A percentile compares a stretch with the other conserved stretches of the same genome.
Conservation (phyloP, 1,140 invertebrate genomes). For the Aethina tumida region DNA sequence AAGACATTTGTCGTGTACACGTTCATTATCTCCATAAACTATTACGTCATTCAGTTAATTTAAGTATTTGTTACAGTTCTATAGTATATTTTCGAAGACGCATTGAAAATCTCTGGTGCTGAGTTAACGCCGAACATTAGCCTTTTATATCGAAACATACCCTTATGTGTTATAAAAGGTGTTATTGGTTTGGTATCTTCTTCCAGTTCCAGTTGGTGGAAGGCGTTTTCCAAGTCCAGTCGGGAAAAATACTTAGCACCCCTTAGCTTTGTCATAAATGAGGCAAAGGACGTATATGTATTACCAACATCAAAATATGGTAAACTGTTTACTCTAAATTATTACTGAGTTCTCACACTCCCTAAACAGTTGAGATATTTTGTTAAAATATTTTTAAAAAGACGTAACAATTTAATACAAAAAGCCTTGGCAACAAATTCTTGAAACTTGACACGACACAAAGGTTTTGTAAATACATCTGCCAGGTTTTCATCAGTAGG, state of each 20-base stretch:
- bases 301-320: too few relatives aligned
- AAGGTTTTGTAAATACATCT: too few relatives aligned
- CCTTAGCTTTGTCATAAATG: conserved; percentile 15
- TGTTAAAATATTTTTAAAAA: too few relatives aligned
- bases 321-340: too few relatives aligned
- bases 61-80: conserved; percentile 6
- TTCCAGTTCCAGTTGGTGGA: conserved; percentile 13
- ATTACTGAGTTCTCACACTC: too few relatives aligned
- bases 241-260: conserved; percentile 14
- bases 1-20: conserved; percentile 8
- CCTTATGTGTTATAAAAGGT: conserved; percentile 31
- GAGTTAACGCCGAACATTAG: conserved; percentile 26
- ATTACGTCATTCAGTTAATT: conserved; percentile 18
- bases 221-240: conserved; percentile 12
- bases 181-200: conserved; percentile 29
- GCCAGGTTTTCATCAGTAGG: too few relatives aligned
- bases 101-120: conserved; percentile 15
- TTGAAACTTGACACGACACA: too few relatives aligned
- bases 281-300: conserved; percentile 22
- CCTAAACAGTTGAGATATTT: too few relatives aligned
- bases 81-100: conserved; percentile 10
- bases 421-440: too few relatives aligned
- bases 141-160: conserved; percentile 33
- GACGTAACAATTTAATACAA: too few relatives aligned
- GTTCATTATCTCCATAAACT: conserved; percentile 10